Evolutionary conservation across 2,113 vertebrate species (phyloP), one percentile per base, ranked within the genome.

Genomic region (Pseudopipra pipra): DNA sequence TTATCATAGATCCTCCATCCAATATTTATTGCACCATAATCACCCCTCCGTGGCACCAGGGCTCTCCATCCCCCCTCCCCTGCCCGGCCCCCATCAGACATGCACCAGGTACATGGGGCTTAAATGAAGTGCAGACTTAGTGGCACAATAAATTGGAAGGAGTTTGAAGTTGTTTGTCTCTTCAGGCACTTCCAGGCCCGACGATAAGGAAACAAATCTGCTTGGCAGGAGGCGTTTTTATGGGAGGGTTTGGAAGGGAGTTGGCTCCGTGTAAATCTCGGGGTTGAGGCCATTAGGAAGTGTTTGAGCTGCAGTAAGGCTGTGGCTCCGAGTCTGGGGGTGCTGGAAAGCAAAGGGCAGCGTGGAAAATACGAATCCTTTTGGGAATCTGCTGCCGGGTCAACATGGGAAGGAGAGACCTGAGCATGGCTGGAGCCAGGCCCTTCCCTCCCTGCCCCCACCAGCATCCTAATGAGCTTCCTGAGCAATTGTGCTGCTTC

Each of bases 1-100:
- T 97, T 97, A 97, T 97, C 97, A 95, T 67, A 97, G 95, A 93
- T 96, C 91, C 96, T 83, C 96, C 85, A 87, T 94, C 96, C 95
- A 96, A 86, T 96, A 97, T 97, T 97, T 97, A 97, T 97, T 87
- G 96, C 41, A 1, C 76, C 80, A 77, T 96, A 94, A 97, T 95
- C 91, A 91, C 83, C 31, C 76, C 91, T 41, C 86, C 82, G 52
- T 58, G 7, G 58, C 89, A 44, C 51, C 76, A 19, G 80, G 76
- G 74, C 88, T 85, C 83, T 92, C 72, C 86, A 44, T 37, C 41
- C 65, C 3, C 6, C 67, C 55, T 74, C 82, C 55, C 67, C 43
- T 89, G 76, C 86, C 46, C 33, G 85, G 68, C 56, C 82, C 74
- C 37, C 9, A 9, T 23, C 31, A 51, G 83, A 37, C 31, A 3